Evolutionary conservation across 2,888 invertebrate species (phyloP).

Genomic region (Agrotis ipsilon): DNA sequence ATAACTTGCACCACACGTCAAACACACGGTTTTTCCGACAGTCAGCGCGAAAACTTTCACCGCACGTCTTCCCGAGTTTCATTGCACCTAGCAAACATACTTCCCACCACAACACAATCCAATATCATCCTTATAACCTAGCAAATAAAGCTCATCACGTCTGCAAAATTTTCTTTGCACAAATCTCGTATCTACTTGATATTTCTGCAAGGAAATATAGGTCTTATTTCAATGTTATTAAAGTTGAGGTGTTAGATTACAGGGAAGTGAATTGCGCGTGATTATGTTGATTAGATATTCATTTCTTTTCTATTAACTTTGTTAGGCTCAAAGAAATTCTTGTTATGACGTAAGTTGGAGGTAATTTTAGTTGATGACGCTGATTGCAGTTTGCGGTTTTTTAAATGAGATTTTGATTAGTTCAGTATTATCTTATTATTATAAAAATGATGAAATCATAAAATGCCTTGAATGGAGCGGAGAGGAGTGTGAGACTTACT

Average conservation of each 20-base stretch:
- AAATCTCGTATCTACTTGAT: constrained; percentile 35
- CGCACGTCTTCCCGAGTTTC: constrained; percentile 71
- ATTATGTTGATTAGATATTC: constrained; percentile 55
- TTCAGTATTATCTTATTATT: neutral
- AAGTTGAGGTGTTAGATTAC: constrained; percentile 40
- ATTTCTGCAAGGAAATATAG: constrained; percentile 38
- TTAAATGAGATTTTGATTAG: neutral
- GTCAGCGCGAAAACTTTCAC: constrained; percentile 73
- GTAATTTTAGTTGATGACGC: constrained; percentile 14
- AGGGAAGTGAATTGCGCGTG: constrained; percentile 47
- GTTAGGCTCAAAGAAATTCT: constrained; percentile 27
- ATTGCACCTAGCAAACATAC: constrained; percentile 53
- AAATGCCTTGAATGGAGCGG: too few relatives aligned
- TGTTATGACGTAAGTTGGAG: constrained; percentile 25
- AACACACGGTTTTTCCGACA: constrained; percentile 73
- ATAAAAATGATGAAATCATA: too few relatives aligned
- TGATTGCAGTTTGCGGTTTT: constrained; percentile 35
- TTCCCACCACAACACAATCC: constrained; percentile 13
- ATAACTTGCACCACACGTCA: constrained; percentile 61
- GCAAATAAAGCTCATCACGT: constrained; percentile 13
- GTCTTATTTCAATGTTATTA: constrained; percentile 24
- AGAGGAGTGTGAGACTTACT: too few relatives aligned
- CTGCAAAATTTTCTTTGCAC: constrained; percentile 22
- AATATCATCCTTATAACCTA: constrained; percentile 41
- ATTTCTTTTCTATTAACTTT: constrained; percentile 54